Evolutionary conservation across 2,888 invertebrate genomes (phyloP), one percentile per base, ranked within the genome.

Genomic region (Gisinianus flammeolus): DNA sequence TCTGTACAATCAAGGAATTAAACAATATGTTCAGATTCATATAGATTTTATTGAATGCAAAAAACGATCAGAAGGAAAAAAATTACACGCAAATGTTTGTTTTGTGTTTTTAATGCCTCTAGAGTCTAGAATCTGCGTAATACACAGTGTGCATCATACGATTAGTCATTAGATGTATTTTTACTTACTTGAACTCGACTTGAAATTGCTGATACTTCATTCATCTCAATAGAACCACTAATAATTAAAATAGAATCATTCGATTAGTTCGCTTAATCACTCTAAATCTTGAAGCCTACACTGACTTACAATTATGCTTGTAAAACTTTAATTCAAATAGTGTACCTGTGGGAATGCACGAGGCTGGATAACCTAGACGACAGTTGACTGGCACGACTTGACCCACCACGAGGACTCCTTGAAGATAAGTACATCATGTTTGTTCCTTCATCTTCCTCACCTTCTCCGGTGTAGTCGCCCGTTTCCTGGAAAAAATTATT

Each of bases 361-460:
- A 93, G 89, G 87, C 92, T 92, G 81, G 92, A 91, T 44, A 92
- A 90, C n/a, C n/a, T n/a, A n/a, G n/a, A n/a, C n/a, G n/a, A n/a
- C 84, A 92, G 90, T 83, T 92, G 91, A 58, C 90, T 90, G 82
- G 91, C 87, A 64, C 90, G 91, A 35, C 87, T 87, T 24, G 70
- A 70, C 30, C 87, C 83, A 76, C 87, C 88, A 44, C 88, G 86
- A 5, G 89, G 89, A 67, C 88, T 88, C 79, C 88, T 87, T 35
- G 85, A 83, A 58, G 82, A 81, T 76, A 84, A 79, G 76, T 82
- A 83, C 67, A 82, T 82, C 62, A 66, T 66, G 10, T 35, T 71
- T 12, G 56, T 44, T 19, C 62, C 66, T 54, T 67, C 78, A 24
- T 78, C 74, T 67, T 78, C 78, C 16, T 69, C 78, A 1, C 22